Evolutionary conservation across 2,113 vertebrate genomes (phyloP), one percentile per base, ranked within the genome.

Genomic region (Cochlearius cochlearius): DNA sequence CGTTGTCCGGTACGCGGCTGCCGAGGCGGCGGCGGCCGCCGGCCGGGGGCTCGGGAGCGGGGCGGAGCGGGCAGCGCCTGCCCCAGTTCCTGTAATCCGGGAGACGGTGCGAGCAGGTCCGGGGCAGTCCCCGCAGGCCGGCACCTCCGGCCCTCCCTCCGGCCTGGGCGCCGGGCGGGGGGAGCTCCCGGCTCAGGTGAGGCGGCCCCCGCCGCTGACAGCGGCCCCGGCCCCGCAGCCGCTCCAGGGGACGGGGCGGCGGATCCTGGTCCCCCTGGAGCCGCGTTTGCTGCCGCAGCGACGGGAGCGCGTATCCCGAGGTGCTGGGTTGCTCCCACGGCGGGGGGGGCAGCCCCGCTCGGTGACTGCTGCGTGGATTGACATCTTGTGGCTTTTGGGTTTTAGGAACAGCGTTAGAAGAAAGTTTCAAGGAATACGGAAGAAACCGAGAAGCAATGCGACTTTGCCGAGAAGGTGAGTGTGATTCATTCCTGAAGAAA

Each of bases 401-500:
- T 96, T 94, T 98, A 99, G 99, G 99, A 98, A 98, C 99, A 95
- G 99, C 99, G 95, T 98, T 98, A 98, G 99, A 99, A 95, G 99
- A 99, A 99, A 99, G 98, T 99, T 99, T 99, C 94, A 99, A 99
- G 98, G 99, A 99, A 98, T 99, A 99, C 30, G 99, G 99, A 97
- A 99, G 99, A 98, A 99, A 99, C 98, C 99, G 98, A 96, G 99
- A 99, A 99, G 99, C 99, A 86, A 99, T 99, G 99, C 98, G 99
- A 98, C 98, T 99, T 98, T 99, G 99, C 98, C 99, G 98, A 98
- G 99, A 99, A 98, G 99, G 99, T 99, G 98, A 99, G 99, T 98
- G 90, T 21, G 1, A 29, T 72, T 93, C 15, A 7, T 69, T 88
- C 43, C 15, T 29, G 36, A 52, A 23, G 53, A 59, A 67, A 86